A percentile compares a stretch with the other conserved stretches of the same genome.
Conservation (phyloP, 2,797 vertebrate genomes). For the Trematomus bernacchii region DNA sequence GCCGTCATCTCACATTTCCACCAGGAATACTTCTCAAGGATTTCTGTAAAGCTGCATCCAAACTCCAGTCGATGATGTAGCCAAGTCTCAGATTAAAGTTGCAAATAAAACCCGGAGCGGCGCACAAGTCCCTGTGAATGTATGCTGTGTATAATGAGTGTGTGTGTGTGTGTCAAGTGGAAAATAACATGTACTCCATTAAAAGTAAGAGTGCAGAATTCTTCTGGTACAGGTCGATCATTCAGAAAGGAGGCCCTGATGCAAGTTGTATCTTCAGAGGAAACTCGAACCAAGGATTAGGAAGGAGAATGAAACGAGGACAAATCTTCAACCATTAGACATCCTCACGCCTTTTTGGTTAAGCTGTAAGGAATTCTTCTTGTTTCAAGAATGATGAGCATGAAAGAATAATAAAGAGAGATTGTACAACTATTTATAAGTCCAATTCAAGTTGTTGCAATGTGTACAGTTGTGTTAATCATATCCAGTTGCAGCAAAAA, state of each 20-base stretch:
- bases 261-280: constrained; percentile 27
- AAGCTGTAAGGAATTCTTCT: constrained; percentile 20
- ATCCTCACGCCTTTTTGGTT: constrained; percentile 18
- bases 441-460: constrained; percentile 31
- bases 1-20: constrained; percentile 20
- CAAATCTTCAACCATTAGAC: constrained; percentile 14
- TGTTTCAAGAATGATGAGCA: constrained; percentile 39
- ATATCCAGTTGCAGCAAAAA: constrained; percentile 79
- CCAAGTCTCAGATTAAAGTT: background rate
- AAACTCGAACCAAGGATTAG: background rate
- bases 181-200: background rate
- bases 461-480: constrained; percentile 66
- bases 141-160: background rate
- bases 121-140: background rate
- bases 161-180: background rate
- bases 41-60: background rate
- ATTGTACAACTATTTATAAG: background rate
- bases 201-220: constrained; percentile 10
- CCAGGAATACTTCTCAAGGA: constrained; percentile 35
- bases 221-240: constrained; percentile 20
- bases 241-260: background rate
- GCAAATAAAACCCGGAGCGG: background rate
- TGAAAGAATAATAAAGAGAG: background rate
- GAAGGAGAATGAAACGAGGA: constrained; percentile 15
- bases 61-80: background rate